Evolutionary conservation across 2,888 invertebrate species (phyloP).

Genomic region (Nyleta sp.): DNA sequence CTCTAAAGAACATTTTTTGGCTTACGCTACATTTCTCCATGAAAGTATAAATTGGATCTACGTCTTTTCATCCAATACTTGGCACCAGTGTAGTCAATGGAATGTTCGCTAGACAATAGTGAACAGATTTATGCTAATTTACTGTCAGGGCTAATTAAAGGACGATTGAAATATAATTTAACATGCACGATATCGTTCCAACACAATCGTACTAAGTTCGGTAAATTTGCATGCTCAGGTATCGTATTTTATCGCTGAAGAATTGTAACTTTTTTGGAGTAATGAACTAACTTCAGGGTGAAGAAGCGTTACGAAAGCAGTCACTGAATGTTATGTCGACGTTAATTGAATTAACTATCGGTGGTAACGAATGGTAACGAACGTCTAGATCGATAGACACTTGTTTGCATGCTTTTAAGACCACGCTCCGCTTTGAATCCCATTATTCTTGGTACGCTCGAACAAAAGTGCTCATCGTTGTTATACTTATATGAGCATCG

Average conservation of each 20-base stretch:
- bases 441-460: slow-evolving; percentile 19
- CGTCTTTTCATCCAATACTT: slow-evolving; percentile 6
- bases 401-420: slow-evolving; percentile 34
- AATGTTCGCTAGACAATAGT: not conserved
- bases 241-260: not conserved
- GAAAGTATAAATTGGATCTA: slow-evolving; percentile 3
- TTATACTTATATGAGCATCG: slow-evolving; percentile 30
- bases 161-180: slow-evolving; percentile 8
- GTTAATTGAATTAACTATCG: slow-evolving; percentile 39
- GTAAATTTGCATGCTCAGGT: not conserved
- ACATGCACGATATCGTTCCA: not conserved
- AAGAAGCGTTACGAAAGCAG: slow-evolving; percentile 9
- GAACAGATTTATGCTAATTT: not conserved
- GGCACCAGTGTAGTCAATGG: not conserved
- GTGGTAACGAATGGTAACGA: slow-evolving; percentile 33
- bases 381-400: slow-evolving; percentile 27
- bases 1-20: not conserved
- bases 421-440: slow-evolving; percentile 19
- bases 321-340: slow-evolving; percentile 25
- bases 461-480: slow-evolving; percentile 21
- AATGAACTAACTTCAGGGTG: slow-evolving; percentile 2
- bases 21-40: not conserved
- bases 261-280: not conserved
- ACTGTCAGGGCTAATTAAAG: too few species aligned
- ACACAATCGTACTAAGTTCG: not conserved